Conservation (phyloP, 2,888 invertebrate species). For the Drosophila heteroneura region DNA sequence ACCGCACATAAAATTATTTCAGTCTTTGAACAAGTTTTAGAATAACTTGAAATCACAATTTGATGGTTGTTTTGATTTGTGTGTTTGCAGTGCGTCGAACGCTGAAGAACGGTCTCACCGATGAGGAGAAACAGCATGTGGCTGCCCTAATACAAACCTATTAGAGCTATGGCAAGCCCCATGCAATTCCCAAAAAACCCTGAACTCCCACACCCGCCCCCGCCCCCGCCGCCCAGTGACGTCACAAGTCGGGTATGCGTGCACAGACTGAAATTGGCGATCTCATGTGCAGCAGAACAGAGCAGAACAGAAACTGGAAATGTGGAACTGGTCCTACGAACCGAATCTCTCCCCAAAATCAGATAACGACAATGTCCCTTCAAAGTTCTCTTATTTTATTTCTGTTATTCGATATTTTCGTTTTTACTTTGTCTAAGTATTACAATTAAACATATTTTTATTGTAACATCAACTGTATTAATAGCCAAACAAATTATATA, state of each 20-base stretch:
- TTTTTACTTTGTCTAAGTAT: slow-evolving; percentile 74
- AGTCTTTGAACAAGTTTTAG: slow-evolving; percentile 10
- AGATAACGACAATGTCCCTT: slow-evolving; percentile 70
- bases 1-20: slow-evolving; percentile 7
- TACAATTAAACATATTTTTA: slow-evolving; percentile 60
- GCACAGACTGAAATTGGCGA: slow-evolving; percentile 76
- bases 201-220: not conserved
- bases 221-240: slow-evolving; percentile 59
- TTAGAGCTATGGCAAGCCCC: slow-evolving; percentile 80
- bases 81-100: slow-evolving; percentile 90
- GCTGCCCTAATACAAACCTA: slow-evolving; percentile 91
- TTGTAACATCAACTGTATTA: slow-evolving; percentile 63
- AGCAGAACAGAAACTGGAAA: slow-evolving; percentile 6
- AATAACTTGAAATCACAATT: not conserved
- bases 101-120: slow-evolving; percentile 91
- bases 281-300: slow-evolving; percentile 60
- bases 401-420: slow-evolving; percentile 65
- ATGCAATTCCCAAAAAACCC: not conserved
- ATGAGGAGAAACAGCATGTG: slow-evolving; percentile 92
- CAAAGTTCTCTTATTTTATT: slow-evolving; percentile 55
- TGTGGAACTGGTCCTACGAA: slow-evolving; percentile 18
- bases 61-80: not conserved
- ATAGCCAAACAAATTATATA: slow-evolving; percentile 61
- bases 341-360: slow-evolving; percentile 15
- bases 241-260: slow-evolving; percentile 71